Evolutionary conservation across 2,888 invertebrate genomes (phyloP), one percentile per base, ranked within the genome.

Genomic region (Parnassius apollo): DNA sequence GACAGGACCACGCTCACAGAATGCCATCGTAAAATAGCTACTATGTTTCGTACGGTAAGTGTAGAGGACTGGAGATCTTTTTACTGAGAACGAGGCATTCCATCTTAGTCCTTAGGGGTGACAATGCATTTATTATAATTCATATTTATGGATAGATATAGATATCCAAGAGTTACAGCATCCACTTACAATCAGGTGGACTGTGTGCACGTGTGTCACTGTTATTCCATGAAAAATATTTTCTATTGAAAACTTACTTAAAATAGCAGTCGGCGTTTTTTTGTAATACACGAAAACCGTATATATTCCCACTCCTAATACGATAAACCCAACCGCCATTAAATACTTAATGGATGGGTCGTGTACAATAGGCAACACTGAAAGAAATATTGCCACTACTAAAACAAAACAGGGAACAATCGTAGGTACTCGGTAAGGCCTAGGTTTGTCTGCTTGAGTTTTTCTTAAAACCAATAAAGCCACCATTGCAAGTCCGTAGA

Each of bases 401-500:
- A 96, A 85, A 60, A 96, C 95, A 66, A 96, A 92, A 72, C 95
- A 93, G 0, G 96, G 96, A 64, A 97, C 93, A 9, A 93, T 73
- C 10, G 95, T 94, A 1, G 96, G 95, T 10, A 96, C 95, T 79
- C 94, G 93, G 75, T 96, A 97, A 0, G 96, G 96, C 63, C 97
- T 90, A 1, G 91, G 93, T 35, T 92, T 93, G 65, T 95, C 83
- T 4, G 94, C 93, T 76, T 94, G 94, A 0, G 95, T 96, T 72
- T 83, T 94, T 55, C 97, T 84, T 74, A 97, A 86, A 1, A 96
- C 93, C 46, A 97, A 81, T 18, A 97, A 86, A 0, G 96, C 94
- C 0, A 96, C 92, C 95, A 97, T 96, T 0, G 96, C 96, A 0
- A 94, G 83, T 0, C 96, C 97, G 80, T 97, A 97, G 86, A 96